These are phyloP conservation scores for Tachuris rubrigastra DNA, from an alignment of 2,113 vertebrate species.

Conservation along the genomic window DNA sequence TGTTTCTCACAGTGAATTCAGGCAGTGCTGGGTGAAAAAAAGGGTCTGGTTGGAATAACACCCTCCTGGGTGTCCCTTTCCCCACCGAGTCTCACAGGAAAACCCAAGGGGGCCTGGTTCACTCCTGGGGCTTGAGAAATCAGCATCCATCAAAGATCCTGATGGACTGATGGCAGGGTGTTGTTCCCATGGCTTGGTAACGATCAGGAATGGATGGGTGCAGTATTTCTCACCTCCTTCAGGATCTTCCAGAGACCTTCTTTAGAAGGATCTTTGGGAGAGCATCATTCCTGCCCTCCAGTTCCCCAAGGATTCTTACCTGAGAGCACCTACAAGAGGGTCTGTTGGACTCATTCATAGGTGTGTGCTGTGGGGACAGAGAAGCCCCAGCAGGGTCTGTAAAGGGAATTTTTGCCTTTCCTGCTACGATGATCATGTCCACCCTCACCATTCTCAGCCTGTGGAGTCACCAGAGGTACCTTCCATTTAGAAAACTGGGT, in stretches of 20 bases:
- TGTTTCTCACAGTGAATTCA: background rate
- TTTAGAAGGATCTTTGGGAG: background rate
- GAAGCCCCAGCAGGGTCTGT: background rate
- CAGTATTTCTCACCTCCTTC: background rate
- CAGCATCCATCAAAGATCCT: background rate
- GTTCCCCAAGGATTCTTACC: background rate
- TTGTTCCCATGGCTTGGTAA: background rate
- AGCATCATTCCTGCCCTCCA: background rate
- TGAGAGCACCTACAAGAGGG: background rate
- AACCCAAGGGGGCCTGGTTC: background rate
- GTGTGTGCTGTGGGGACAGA: background rate
- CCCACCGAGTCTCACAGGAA: background rate
- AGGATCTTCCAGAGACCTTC: background rate
- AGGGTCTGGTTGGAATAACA: background rate
- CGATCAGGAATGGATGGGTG: background rate
- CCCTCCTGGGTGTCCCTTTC: background rate
- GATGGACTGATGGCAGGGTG: background rate
- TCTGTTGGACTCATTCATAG: background rate
- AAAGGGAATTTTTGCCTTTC: background rate
- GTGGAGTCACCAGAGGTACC: background rate
- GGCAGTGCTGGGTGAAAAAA: background rate
- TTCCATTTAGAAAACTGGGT: background rate
- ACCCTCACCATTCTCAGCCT: background rate
- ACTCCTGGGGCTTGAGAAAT: background rate
- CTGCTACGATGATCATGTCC: background rate